phyloP scores from a whole-genome alignment of 1,140 invertebrate genomes.

The Diorhabda sublineata region DNA sequence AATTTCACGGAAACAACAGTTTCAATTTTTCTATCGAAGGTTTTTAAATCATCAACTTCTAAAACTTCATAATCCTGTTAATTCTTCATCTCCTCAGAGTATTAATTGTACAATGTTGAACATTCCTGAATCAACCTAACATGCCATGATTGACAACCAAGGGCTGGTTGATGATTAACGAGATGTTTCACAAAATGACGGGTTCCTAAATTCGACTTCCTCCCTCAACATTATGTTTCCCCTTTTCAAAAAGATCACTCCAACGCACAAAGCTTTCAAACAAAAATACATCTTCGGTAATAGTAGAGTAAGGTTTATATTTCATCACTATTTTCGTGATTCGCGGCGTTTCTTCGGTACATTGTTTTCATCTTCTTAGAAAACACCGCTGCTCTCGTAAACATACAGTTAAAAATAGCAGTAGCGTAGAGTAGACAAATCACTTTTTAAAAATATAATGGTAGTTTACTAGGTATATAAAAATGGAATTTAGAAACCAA shows the following conservation, averaged over 20 bases:
- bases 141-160: slow-evolving; percentile 44
- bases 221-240: slow-evolving; percentile 21
- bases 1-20: too few relatives aligned
- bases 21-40: not conserved
- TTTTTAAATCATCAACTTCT: not conserved
- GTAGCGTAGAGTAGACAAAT: not conserved
- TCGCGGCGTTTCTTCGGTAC: not conserved
- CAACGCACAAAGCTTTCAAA: not conserved
- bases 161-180: slow-evolving; percentile 44
- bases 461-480: too few relatives aligned
- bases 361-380: slow-evolving; percentile 9
- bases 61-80: slow-evolving; percentile 1
- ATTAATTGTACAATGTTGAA: slow-evolving; percentile 33
- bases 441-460: too few relatives aligned
- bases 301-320: not conserved
- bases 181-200: slow-evolving; percentile 45
- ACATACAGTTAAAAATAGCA: slow-evolving; percentile 25
- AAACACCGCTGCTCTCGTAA: slow-evolving; percentile 24
- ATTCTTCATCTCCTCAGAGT: slow-evolving; percentile 19
- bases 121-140: slow-evolving; percentile 34
- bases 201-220: slow-evolving; percentile 41
- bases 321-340: not conserved
- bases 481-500: too few relatives aligned
- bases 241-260: too few relatives aligned
- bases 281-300: not conserved